Percentiles rank a stretch among this genome's conserved stretches.
These are phyloP conservation scores for Nymphalis io DNA, from an alignment of 1,140 invertebrate species.

Conservation along the genomic window DNA sequence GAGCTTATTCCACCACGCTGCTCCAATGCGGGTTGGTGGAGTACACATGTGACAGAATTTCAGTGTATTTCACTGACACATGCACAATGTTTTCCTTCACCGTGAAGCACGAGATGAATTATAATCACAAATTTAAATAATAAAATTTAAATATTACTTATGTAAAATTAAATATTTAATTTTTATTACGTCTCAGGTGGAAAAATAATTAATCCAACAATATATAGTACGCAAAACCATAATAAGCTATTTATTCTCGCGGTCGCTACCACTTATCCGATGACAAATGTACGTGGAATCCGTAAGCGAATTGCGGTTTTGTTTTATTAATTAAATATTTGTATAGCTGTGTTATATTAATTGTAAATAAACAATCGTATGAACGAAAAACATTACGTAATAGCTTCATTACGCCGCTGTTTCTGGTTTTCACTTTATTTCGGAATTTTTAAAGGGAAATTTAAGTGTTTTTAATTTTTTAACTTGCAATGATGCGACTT, in stretches of 20 bases:
- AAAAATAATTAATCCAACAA: not conserved
- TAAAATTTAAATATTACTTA: too few relatives aligned
- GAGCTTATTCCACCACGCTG: too few relatives aligned
- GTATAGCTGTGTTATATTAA: slow-evolving; percentile 20
- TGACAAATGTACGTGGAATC: slow-evolving; percentile 8
- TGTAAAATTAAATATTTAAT: too few relatives aligned
- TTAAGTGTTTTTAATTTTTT: too few relatives aligned
- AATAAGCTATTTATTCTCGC: slow-evolving; percentile 18
- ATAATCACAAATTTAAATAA: too few relatives aligned
- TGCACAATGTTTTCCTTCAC: too few relatives aligned
- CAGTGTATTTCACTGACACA: too few relatives aligned
- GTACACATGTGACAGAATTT: too few relatives aligned
- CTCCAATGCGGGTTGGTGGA: too few relatives aligned
- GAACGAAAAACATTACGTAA: slow-evolving; percentile 16
- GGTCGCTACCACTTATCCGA: slow-evolving; percentile 22
- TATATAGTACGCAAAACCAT: slow-evolving; percentile 13
- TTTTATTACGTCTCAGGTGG: not conserved
- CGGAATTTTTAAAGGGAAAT: too few relatives aligned
- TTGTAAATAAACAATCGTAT: slow-evolving; percentile 32
- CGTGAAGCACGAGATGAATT: too few relatives aligned
- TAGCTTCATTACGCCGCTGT: not conserved
- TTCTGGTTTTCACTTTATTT: not conserved
- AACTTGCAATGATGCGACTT: too few relatives aligned
- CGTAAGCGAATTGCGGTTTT: slow-evolving; percentile 15
- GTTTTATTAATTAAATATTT: slow-evolving; percentile 33